Evolutionary conservation across 2,888 invertebrate species (phyloP).

Genomic region (Tinea trinotella): DNA sequence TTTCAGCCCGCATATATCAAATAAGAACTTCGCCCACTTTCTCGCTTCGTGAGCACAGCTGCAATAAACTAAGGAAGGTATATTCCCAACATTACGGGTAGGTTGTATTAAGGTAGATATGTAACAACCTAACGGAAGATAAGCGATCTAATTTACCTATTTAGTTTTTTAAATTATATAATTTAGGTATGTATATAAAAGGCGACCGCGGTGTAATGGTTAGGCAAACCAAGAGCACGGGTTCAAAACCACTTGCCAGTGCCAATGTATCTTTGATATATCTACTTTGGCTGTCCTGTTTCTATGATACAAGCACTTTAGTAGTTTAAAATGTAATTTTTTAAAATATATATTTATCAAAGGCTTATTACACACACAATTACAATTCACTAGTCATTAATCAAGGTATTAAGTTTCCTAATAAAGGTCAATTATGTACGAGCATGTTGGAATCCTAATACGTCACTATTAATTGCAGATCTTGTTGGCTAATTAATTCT

Average conservation of each 20-base stretch:
- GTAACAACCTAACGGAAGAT: neutral
- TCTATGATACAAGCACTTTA: too few species aligned
- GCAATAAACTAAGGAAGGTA: constrained; percentile 19
- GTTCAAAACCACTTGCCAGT: too few species aligned
- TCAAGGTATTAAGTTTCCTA: neutral
- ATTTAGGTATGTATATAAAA: too few species aligned
- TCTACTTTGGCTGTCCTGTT: too few species aligned
- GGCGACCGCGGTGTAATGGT: too few species aligned
- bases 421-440: neutral
- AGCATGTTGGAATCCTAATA: neutral
- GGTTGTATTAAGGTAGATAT: neutral
- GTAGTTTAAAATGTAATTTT: too few species aligned
- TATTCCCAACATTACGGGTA: constrained; percentile 9
- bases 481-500: neutral
- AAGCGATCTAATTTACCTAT: neutral
- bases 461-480: neutral
- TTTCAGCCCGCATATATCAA: constrained; percentile 18
- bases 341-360: too few species aligned
- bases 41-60: constrained; percentile 18
- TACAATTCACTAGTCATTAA: neutral
- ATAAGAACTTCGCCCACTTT: constrained; percentile 19
- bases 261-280: too few species aligned
- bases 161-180: too few species aligned
- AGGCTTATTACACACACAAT: too few species aligned
- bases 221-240: too few species aligned